Percentiles rank a stretch among this genome's conserved stretches.
These are phyloP conservation scores for Otolemur crassicaudatus DNA, from an alignment of 2,797 vertebrate species.

Conservation along the genomic window DNA sequence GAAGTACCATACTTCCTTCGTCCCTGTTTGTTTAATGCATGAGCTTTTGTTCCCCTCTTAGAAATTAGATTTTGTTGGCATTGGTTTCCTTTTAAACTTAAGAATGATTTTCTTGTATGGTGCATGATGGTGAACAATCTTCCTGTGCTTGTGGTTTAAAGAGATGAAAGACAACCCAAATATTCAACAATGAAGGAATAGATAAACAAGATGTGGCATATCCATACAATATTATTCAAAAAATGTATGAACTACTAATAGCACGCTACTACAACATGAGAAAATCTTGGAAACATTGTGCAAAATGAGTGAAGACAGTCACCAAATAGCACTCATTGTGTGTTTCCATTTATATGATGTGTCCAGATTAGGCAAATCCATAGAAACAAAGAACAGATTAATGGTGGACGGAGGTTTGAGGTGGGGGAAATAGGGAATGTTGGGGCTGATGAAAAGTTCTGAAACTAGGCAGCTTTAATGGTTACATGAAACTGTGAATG, in stretches of 20 bases:
- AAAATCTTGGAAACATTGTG: background rate
- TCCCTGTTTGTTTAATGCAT: background rate
- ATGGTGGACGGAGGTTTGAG: background rate
- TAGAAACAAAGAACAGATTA: background rate
- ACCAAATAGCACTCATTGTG: too few species aligned
- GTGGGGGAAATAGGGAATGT: rapidly evolving
- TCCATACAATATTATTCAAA: background rate
- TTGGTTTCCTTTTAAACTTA: background rate
- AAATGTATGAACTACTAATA: background rate
- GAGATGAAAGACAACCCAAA: rapidly evolving
- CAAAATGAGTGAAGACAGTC: too few species aligned
- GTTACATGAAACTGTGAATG: background rate
- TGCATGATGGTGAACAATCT: rapidly evolving
- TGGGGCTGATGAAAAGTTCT: background rate
- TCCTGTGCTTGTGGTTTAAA: background rate
- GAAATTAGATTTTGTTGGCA: background rate
- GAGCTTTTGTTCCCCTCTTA: background rate
- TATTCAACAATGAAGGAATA: rapidly evolving
- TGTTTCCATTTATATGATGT: too few species aligned
- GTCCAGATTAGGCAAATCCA: background rate
- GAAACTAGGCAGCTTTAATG: background rate
- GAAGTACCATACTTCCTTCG: background rate
- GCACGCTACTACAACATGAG: rapidly evolving
- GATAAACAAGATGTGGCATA: too few species aligned
- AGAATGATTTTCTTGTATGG: background rate